Conservation (phyloP, 2,797 vertebrate species). For the Heliangelus exortis region DNA sequence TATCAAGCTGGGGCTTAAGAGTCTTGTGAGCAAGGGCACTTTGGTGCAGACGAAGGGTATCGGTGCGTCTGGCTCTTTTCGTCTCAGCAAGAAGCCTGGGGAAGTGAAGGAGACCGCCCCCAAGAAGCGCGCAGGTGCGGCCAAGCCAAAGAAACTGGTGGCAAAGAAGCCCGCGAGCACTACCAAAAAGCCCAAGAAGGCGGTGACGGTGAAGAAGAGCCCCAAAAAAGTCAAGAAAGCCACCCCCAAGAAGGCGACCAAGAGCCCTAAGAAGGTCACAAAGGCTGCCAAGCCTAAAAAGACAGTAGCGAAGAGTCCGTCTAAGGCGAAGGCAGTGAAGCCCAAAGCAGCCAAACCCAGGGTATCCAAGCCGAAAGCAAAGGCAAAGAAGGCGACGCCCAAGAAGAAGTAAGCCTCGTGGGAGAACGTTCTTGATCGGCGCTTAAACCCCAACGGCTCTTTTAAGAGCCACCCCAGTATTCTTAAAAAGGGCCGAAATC, state of each 20-base stretch:
- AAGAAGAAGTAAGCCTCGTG: constrained; percentile 3
- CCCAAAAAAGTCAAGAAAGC: not conserved
- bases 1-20: constrained; percentile 77
- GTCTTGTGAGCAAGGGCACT: constrained; percentile 76
- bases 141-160: not conserved
- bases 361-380: not conserved
- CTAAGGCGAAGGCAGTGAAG: not conserved
- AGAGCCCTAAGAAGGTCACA: constrained; percentile 32
- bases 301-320: not conserved
- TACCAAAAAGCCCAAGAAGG: not conserved
- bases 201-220: not conserved
- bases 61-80: constrained; percentile 80
- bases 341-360: not conserved
- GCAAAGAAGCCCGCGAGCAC: not conserved
- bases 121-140: not conserved
- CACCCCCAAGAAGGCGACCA: not conserved
- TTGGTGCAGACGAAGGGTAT: constrained; percentile 69
- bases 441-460: constrained; percentile 23
- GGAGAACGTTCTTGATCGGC: rapidly evolving
- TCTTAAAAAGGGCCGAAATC: not conserved
- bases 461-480: not conserved
- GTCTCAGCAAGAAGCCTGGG: constrained; percentile 72
- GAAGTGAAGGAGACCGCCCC: not conserved
- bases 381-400: not conserved
- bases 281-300: constrained; percentile 39